Base-by-base conservation (phyloP, 2,888 invertebrate species). In the Clepsis dumicolana region DNA sequence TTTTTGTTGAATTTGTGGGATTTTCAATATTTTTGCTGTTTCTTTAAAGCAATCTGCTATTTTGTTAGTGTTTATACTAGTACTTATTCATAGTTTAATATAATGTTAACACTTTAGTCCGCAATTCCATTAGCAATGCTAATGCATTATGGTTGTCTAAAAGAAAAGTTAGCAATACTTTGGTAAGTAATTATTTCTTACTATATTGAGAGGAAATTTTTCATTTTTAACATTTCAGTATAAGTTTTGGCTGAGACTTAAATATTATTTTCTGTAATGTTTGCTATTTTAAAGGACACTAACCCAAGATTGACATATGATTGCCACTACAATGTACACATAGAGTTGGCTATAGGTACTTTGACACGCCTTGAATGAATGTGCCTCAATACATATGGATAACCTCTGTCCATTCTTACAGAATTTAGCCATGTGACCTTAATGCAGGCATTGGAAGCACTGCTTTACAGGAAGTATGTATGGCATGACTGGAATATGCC, bases 351-450 rank as follows among this genome's bases (percentile, higher is more conserved):
- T 18, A 64, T 35, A 21, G 60, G 24, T 12, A 50, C 27, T 4
- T 29, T 25, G n/a, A 56, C 71, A 71, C 10, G 41, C n/a, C 54
- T 65, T 69, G 21, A 60, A 70, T 53, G 54, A 61, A 35, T 71
- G 69, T n/a, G n/a, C 18, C 8, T 57, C 56, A 4, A 27, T 41
- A 59, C 66, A 70, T 14, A 72, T 65, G 3, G 68, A 64, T 25
- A 63, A 70, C 38, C 50, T 27, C 27, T 69, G 56, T n/a, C 59
- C n/a, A 27, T 71, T 72, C 32, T 72, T 72, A 61, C 70, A 71
- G 57, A 69, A 71, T 27, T 70, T 72, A 18, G 69, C 70, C 1
- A 72, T 61, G 32, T 71, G 71, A 29, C 61, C 72, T 62, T 64
- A 72, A 27, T 64, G 41, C 3, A 72, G 16, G 21, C 72, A 70